Evolutionary conservation across 2,797 vertebrate species (phyloP), one percentile per base, ranked within the genome.

Genomic region (Rhadinocentrus ornatus): DNA sequence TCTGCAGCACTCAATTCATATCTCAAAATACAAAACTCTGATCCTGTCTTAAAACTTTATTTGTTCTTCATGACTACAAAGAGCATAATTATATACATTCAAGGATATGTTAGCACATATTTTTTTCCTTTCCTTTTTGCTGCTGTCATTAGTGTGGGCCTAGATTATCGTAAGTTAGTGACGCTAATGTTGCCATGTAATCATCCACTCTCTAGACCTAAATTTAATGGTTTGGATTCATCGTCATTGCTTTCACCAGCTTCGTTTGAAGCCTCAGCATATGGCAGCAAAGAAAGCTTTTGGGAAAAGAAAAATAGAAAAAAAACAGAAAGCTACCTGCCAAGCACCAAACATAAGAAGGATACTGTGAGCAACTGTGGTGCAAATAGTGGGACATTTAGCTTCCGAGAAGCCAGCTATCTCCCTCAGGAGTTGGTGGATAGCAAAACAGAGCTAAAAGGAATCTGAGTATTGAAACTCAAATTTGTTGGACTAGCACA

Each of bases 241-340:
- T 8, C 27, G 9, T 65, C 44, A n/a, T 22, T 6, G 16, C 50
- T 60, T 48, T 64, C n/a, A 34, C 71, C 53, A 48, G 20, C 22
- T 56, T 31, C 18, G 63, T 73, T 80, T 55, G n/a, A 26, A 67
- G 62, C 48, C 22, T 18, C 34, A 54, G 62, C 62, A 69, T 31
- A 76, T 59, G n/a, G 41, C 16, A 50, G 22, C 50, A 34, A 61
- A 39, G 35, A 41, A 63, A 60, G 52, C 29, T 44, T 32, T 37
- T 13, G 15, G 39, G 16, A 27, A 27, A 31, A 20, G 29, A 31
- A 37, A 37, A 64, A 41, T 12, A 15, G 3, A 6, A 52, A 46
- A 68, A 48, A 46, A 37, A 22, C 11, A 56, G 15, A 20, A 12
- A 31, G 18, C 37, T 48, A 61, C 22, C 41, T 66, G 37, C 63